Percentiles rank a stretch among this genome's conserved stretches.
phyloP scores from a whole-genome alignment of 2,888 invertebrate species.

The Pterostichus madidus region DNA sequence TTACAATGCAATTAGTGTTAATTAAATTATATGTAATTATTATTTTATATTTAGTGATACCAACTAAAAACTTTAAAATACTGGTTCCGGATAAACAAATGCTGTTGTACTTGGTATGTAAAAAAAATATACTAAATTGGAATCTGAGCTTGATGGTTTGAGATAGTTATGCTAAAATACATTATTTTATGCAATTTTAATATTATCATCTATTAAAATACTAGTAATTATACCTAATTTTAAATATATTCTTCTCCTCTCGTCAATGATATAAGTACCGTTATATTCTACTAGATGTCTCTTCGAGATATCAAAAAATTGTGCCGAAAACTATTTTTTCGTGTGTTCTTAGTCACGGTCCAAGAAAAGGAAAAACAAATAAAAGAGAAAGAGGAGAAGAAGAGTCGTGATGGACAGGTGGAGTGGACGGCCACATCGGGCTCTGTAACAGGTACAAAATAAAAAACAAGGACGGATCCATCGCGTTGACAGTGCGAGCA shows the following conservation, averaged over 20 bases:
- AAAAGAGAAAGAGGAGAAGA: conserved; percentile 53
- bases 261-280: conserved; percentile 1
- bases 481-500: conserved; percentile 49
- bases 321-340: conserved; percentile 34
- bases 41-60: too few relatives aligned
- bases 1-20: too few relatives aligned
- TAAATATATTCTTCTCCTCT: neutral
- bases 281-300: conserved; percentile 22
- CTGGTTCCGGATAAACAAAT: too few relatives aligned
- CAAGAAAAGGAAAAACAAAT: conserved; percentile 5
- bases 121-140: too few relatives aligned
- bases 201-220: too few relatives aligned
- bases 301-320: conserved; percentile 31
- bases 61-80: too few relatives aligned
- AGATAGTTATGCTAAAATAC: too few relatives aligned
- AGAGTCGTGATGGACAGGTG: conserved; percentile 65
- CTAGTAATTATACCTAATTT: too few relatives aligned
- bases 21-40: too few relatives aligned
- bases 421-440: conserved; percentile 58
- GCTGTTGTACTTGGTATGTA: too few relatives aligned
- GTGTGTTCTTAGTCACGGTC: conserved; percentile 17
- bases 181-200: too few relatives aligned
- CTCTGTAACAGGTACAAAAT: conserved; percentile 63
- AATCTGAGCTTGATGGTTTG: too few relatives aligned
- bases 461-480: conserved; percentile 59